A percentile compares a stretch with the other conserved stretches of the same genome.
These are phyloP conservation scores for Coenobita brevimanus DNA, from an alignment of 1,140 invertebrate genomes.

Conservation along the genomic window DNA sequence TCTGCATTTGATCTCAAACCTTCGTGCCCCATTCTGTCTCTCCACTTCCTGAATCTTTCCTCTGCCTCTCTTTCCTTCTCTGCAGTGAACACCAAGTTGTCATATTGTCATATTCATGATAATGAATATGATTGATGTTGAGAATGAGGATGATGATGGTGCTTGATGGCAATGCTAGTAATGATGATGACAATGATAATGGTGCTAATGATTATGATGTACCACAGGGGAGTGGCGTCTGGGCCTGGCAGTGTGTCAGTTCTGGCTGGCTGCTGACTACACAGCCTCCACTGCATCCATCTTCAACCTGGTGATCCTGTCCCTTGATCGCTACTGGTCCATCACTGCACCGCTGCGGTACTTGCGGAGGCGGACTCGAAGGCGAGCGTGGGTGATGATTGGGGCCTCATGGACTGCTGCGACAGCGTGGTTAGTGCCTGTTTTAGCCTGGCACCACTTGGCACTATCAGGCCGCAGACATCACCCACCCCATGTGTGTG, in stretches of 20 bases:
- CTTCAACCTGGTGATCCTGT: conserved; percentile 78
- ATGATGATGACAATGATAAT: not conserved
- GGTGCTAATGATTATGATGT: not conserved
- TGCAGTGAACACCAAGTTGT: too few species aligned
- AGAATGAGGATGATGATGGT: too few species aligned
- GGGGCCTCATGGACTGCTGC: conserved; percentile 76
- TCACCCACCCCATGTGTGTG: conserved; percentile 72
- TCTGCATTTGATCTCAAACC: too few species aligned
- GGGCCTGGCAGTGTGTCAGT: conserved; percentile 76
- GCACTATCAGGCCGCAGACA: conserved; percentile 71
- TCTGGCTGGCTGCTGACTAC: conserved; percentile 78
- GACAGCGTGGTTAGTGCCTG: conserved; percentile 76
- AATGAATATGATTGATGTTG: too few species aligned
- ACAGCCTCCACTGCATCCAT: conserved; percentile 80
- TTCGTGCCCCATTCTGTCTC: too few species aligned
- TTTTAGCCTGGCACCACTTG: conserved; percentile 75
- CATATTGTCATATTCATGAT: too few species aligned
- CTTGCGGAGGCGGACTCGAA: conserved; percentile 78
- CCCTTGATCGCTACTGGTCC: conserved; percentile 75
- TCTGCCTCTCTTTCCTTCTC: too few species aligned
- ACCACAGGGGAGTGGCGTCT: conserved; percentile 76
- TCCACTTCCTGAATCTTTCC: too few species aligned
- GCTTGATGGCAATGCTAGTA: too few species aligned
- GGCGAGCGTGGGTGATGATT: conserved; percentile 77
- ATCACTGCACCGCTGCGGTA: conserved; percentile 79